A percentile compares a stretch with the other conserved stretches of the same genome.
Conservation (phyloP, 2,888 invertebrate genomes). For the Bedellia somnulentella region DNA sequence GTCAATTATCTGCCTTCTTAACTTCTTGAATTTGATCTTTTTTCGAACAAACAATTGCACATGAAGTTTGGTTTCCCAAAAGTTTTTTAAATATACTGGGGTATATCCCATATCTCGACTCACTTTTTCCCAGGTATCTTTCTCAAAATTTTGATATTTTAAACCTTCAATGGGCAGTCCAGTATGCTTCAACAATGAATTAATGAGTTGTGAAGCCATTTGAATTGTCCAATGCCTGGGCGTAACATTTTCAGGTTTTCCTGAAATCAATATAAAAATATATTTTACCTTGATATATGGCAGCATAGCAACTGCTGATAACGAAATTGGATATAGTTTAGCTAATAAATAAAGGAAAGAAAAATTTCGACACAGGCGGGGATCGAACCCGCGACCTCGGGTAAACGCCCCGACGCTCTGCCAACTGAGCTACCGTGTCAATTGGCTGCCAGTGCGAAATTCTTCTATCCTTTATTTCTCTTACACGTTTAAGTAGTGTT, state of each 20-base stretch:
- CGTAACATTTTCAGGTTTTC: slow-evolving; percentile 18
- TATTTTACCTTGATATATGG: too few relatives aligned
- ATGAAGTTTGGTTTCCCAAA: slow-evolving; percentile 33
- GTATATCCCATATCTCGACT: slow-evolving; percentile 24
- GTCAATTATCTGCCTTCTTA: slow-evolving; percentile 23
- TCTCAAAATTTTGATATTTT: slow-evolving; percentile 25
- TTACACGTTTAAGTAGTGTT: too few relatives aligned
- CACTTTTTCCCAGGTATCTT: slow-evolving; percentile 26
- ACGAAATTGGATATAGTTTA: too few relatives aligned
- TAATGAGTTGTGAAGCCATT: slow-evolving; percentile 26
- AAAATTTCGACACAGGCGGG: too few relatives aligned
- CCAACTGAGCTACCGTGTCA: too few relatives aligned
- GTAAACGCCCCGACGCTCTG: too few relatives aligned
- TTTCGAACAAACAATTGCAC: slow-evolving; percentile 30
- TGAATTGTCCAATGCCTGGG: slow-evolving; percentile 25
- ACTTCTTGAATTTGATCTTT: slow-evolving; percentile 22
- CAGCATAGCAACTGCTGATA: too few relatives aligned
- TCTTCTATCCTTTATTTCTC: too few relatives aligned
- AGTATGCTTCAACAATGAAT: slow-evolving; percentile 22
- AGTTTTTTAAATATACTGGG: slow-evolving; percentile 20
- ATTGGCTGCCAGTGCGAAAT: too few relatives aligned
- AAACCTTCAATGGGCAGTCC: slow-evolving; percentile 22
- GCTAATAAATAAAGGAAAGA: too few relatives aligned
- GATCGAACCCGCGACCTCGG: too few relatives aligned
- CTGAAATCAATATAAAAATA: slow-evolving; percentile 21